These are phyloP conservation scores for Brachionichthys hirsutus DNA, from an alignment of 2,113 vertebrate species.

Conservation along the genomic window DNA sequence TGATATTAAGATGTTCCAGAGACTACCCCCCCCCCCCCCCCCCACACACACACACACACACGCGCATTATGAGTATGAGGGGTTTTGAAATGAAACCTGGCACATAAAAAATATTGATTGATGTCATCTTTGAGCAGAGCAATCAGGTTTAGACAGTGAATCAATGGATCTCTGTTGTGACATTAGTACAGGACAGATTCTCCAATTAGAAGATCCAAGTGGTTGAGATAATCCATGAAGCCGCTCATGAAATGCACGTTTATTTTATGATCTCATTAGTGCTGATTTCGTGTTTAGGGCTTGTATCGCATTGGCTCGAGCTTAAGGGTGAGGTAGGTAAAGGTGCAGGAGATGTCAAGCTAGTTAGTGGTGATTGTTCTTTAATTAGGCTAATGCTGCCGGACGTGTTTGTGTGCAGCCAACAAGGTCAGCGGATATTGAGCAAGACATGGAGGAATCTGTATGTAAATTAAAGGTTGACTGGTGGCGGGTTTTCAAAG, in stretches of 20 bases:
- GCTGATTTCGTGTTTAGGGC: constrained; percentile 32
- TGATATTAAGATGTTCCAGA: background rate
- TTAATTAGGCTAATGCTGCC: constrained; percentile 20
- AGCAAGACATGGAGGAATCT: too few relatives aligned
- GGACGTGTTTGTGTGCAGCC: constrained; percentile 4
- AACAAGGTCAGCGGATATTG: too few relatives aligned
- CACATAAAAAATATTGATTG: constrained; percentile 34
- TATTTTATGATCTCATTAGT: background rate
- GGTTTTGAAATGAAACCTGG: constrained; percentile 48
- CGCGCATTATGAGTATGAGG: too few relatives aligned
- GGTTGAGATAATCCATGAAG: background rate
- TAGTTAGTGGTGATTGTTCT: constrained; percentile 23
- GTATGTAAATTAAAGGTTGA: too few relatives aligned
- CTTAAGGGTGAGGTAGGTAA: constrained; percentile 12
- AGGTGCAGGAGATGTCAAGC: constrained; percentile 9
- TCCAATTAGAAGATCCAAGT: background rate
- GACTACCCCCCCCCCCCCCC: too few relatives aligned
- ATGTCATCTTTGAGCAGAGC: constrained; percentile 26
- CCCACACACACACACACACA: too few relatives aligned
- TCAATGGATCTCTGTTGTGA: constrained; percentile 39
- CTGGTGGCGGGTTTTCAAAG: too few relatives aligned
- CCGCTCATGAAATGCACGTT: background rate
- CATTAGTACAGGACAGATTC: constrained; percentile 36
- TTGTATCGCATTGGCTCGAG: background rate
- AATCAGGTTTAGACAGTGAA: constrained; percentile 41